These are phyloP conservation scores for Pteropus alecto DNA, from an alignment of 2,113 vertebrate species.

Conservation along the genomic window DNA sequence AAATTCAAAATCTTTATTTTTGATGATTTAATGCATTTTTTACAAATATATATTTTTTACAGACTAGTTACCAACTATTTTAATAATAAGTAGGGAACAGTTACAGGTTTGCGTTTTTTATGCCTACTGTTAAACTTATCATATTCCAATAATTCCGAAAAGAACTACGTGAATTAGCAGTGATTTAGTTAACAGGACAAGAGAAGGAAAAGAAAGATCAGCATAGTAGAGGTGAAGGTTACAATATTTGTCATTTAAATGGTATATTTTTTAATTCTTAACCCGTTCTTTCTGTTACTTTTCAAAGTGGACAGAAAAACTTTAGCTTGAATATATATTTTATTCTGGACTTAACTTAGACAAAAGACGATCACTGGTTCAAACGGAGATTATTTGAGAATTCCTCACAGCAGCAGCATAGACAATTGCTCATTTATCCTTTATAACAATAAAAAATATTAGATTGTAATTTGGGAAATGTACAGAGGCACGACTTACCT, in stretches of 20 bases:
- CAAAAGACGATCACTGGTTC: not conserved
- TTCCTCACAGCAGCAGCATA: not conserved
- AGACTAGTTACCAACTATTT: conserved; percentile 16
- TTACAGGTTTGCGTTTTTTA: conserved; percentile 43
- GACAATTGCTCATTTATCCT: not conserved
- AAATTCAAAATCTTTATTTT: not conserved
- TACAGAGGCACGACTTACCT: not conserved
- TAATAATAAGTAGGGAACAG: not conserved
- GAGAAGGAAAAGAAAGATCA: conserved; percentile 22
- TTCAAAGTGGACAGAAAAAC: not conserved
- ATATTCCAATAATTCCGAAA: conserved; percentile 34
- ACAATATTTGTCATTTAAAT: conserved; percentile 33
- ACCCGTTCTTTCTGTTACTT: not conserved
- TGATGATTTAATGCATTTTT: not conserved
- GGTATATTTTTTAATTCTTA: conserved; percentile 45
- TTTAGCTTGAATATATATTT: not conserved
- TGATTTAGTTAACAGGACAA: conserved; percentile 46
- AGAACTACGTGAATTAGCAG: conserved; percentile 40
- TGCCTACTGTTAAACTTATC: not conserved
- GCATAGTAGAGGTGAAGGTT: conserved; percentile 48
- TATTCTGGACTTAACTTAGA: not conserved
- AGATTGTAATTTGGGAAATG: not conserved
- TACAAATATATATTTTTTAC: not conserved
- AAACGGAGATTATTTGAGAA: not conserved
- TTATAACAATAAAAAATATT: not conserved